Conservation (phyloP, 1,140 invertebrate genomes). For the Heliconius eleuchia region DNA sequence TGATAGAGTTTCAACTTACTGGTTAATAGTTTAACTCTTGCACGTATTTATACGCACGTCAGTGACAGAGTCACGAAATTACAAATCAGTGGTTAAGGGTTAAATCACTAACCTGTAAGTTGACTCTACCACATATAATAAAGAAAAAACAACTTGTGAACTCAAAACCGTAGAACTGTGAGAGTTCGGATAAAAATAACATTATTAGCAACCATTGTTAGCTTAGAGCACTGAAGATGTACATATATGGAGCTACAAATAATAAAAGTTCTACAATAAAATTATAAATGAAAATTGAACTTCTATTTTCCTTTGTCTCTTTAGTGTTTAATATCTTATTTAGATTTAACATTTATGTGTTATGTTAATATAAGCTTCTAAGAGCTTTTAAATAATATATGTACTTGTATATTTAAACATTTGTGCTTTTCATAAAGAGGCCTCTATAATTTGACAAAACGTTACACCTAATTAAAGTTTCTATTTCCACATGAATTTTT, state of each 20-base stretch:
- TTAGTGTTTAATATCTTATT: neutral
- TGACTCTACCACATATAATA: too few relatives aligned
- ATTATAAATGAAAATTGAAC: neutral
- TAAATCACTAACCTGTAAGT: too few relatives aligned
- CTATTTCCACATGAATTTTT: neutral
- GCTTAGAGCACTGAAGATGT: too few relatives aligned
- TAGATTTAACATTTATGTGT: neutral
- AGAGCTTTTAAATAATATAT: neutral
- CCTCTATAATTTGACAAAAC: constrained; percentile 2
- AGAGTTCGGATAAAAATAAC: too few relatives aligned
- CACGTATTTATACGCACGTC: too few relatives aligned
- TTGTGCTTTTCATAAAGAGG: neutral
- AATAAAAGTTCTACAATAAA: neutral
- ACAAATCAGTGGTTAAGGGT: too few relatives aligned
- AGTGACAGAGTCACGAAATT: too few relatives aligned
- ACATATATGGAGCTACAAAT: neutral
- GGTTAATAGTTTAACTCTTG: too few relatives aligned
- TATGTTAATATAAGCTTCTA: neutral
- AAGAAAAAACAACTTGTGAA: too few relatives aligned
- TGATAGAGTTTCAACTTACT: too few relatives aligned
- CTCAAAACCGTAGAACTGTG: too few relatives aligned
- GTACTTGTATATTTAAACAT: neutral
- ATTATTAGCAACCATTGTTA: too few relatives aligned
- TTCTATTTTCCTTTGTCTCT: neutral
- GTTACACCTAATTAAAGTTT: constrained; percentile 9